phyloP scores from a whole-genome alignment of 2,797 vertebrate species.

The Phoxinus dragarum region DNA sequence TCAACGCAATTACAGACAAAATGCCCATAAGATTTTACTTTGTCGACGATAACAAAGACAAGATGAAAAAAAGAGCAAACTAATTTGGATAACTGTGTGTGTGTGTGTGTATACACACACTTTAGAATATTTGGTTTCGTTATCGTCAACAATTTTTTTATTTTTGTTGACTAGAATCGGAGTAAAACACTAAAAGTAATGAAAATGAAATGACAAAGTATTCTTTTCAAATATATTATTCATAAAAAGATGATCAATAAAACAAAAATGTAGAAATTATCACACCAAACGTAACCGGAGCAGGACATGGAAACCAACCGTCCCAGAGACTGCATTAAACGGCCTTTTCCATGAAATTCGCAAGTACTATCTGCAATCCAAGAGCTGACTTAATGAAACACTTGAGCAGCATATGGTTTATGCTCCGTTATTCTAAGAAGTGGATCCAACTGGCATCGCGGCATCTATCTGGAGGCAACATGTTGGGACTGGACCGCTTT shows the following conservation, averaged over 20 bases:
- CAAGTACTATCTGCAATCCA: slow-evolving; percentile 46
- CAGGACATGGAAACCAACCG: slow-evolving; percentile 20
- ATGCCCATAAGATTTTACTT: background rate
- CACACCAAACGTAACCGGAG: background rate
- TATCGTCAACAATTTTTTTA: no score
- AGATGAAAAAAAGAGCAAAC: background rate
- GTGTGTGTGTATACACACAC: background rate
- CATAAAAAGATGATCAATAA: background rate
- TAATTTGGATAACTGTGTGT: no score
- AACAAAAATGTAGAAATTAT: background rate
- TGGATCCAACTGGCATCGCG: slow-evolving; percentile 59
- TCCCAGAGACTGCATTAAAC: slow-evolving; percentile 20
- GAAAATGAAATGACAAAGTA: background rate
- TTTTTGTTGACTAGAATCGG: background rate
- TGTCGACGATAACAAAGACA: background rate
- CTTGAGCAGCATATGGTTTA: slow-evolving; percentile 59
- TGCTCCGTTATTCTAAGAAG: slow-evolving; percentile 53
- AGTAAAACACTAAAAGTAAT: background rate
- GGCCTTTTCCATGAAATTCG: slow-evolving; percentile 34
- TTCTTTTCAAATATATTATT: background rate
- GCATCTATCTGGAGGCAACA: slow-evolving; percentile 57
- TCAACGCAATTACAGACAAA: background rate
- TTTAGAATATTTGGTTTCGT: background rate
- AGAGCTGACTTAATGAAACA: slow-evolving; percentile 59
- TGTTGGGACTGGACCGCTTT: slow-evolving; percentile 52